phyloP scores from a whole-genome alignment of 2,888 invertebrate species.

The Acleris holmiana region DNA sequence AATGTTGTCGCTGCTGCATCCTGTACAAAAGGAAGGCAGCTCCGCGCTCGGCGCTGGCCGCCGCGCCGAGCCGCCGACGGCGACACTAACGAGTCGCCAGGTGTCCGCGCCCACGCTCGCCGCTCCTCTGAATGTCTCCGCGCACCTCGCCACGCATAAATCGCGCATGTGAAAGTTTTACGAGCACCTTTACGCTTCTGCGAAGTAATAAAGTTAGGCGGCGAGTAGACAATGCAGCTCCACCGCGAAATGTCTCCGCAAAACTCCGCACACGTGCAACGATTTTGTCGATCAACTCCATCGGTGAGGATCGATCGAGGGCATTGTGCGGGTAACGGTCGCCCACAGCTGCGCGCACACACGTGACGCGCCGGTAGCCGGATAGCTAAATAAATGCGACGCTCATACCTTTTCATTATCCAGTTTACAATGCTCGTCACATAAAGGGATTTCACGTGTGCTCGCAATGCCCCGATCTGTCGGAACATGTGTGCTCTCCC shows the following conservation, averaged over 20 bases:
- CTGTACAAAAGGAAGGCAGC: constrained; percentile 29
- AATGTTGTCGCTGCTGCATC: constrained; percentile 8
- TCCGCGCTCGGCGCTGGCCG: constrained; percentile 16
- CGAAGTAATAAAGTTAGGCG: constrained; percentile 70
- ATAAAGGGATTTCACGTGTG: constrained; percentile 84
- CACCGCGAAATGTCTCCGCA: constrained; percentile 70
- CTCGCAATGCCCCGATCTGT: constrained; percentile 82
- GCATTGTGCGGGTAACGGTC: constrained; percentile 84
- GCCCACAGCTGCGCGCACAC: constrained; percentile 80
- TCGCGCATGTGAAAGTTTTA: constrained; percentile 83
- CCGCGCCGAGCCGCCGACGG: constrained; percentile 50
- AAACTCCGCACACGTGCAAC: constrained; percentile 73
- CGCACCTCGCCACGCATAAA: constrained; percentile 71
- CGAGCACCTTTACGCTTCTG: constrained; percentile 78
- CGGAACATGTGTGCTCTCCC: constrained; percentile 83
- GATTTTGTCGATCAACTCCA: constrained; percentile 81
- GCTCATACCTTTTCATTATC: constrained; percentile 79
- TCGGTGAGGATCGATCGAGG: constrained; percentile 81
- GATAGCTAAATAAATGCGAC: constrained; percentile 83
- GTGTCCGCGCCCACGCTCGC: constrained; percentile 78
- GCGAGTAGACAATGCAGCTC: constrained; percentile 71
- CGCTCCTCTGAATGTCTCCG: constrained; percentile 75
- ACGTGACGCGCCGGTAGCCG: constrained; percentile 80
- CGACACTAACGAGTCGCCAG: constrained; percentile 81
- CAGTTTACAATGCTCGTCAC: constrained; percentile 78